Evolutionary conservation across 2,113 vertebrate genomes (phyloP), one percentile per base, ranked within the genome.

Genomic region (Microcebus jonahi): DNA sequence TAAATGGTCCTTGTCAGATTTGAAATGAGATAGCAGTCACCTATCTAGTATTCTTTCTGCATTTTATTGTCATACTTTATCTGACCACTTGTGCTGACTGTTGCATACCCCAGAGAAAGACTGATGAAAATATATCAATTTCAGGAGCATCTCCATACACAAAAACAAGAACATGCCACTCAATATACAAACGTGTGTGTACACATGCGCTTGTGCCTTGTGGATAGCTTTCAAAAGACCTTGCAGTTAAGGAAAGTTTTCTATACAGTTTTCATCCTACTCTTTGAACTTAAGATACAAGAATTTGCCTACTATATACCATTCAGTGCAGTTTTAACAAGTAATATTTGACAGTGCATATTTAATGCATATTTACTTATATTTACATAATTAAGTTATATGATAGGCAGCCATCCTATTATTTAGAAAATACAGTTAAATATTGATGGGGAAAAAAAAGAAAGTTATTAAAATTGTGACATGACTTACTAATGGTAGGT

Each of bases 331-430:
- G 59, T 87, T 73, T 93, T 76, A 87, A 81, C 8, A 95, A 61
- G 5, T 92, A 89, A 34, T 67, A 90, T 80, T 71, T 88, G 81
- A 94, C 48, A 71, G 29, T 73, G 25, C 23, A 57, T 81, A 29
- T 95, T 88, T 70, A 84, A 77, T 88, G 14, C 25, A 67, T 88
- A 55, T 87, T n/a, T n/a, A n/a, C n/a, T n/a, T n/a, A n/a, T n/a
- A n/a, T n/a, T n/a, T n/a, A n/a, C n/a, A n/a, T n/a, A n/a, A n/a
- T n/a, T n/a, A n/a, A n/a, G n/a, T n/a, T n/a, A n/a, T n/a, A n/a
- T n/a, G n/a, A n/a, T n/a, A n/a, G n/a, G n/a, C n/a, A n/a, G n/a
- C n/a, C n/a, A n/a, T n/a, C n/a, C n/a, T n/a, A n/a, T n/a, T n/a
- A n/a, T n/a, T n/a, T n/a, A n/a, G n/a, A n/a, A n/a, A n/a, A n/a